Evolutionary conservation across 64 coral and sea anemone species (phyloP).

Genomic region (Trachythela sp.): DNA sequence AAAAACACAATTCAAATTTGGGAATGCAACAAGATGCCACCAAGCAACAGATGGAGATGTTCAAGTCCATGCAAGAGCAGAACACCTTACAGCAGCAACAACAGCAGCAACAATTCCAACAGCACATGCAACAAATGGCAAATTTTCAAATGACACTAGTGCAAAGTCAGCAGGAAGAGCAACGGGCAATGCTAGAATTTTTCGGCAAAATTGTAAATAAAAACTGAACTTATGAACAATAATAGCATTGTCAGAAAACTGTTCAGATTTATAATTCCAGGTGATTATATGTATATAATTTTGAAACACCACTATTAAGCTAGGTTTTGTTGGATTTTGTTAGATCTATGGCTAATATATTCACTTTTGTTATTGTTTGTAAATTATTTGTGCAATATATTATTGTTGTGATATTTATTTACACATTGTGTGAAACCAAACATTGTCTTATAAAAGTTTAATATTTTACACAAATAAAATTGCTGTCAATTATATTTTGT

Average conservation of each 20-base stretch:
- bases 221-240: neutral
- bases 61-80: neutral
- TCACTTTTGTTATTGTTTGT: too few relatives aligned
- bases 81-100: neutral
- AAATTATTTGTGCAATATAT: too few relatives aligned
- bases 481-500: neutral
- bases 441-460: too few relatives aligned
- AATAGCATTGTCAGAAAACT: neutral
- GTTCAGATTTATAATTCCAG: neutral
- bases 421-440: too few relatives aligned
- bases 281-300: too few relatives aligned
- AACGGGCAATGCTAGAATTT: neutral
- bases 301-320: too few relatives aligned
- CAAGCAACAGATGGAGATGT: neutral
- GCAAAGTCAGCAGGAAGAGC: neutral
- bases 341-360: too few relatives aligned
- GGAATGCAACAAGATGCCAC: neutral
- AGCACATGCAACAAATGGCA: neutral
- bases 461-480: too few relatives aligned
- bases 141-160: neutral
- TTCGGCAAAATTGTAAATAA: neutral
- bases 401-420: too few relatives aligned
- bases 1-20: neutral
- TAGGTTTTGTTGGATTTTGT: too few relatives aligned
- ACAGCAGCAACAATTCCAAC: neutral